Base-by-base conservation (phyloP, 2,888 invertebrate genomes). In the Acanthosepion lycidas region DNA sequence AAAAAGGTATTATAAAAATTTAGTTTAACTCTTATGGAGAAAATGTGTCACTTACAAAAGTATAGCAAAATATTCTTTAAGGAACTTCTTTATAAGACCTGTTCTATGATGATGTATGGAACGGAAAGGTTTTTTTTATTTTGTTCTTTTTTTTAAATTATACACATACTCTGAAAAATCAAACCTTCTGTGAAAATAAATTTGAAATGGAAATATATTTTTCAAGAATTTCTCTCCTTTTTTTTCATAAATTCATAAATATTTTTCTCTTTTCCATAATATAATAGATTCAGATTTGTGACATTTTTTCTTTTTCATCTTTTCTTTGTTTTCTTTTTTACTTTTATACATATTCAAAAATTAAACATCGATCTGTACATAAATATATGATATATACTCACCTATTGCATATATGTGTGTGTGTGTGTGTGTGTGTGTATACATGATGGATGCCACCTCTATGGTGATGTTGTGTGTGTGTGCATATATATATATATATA, bases 101-200 rank as follows among this genome's bases (percentile, higher is more conserved):
- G 78, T n/a, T 33, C n/a, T n/a, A 78, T 59, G 23, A 20, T 59
- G 5, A 20, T 20, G 26, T 23, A 20, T 78, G n/a, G 15, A 78
- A n/a, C 78, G 6, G 12, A 78, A 33, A 42, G 42, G 42, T 42
- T 42, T 42, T 33, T 33, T 42, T 42, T 42, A 42, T 42, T 42
- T 42, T 42, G 42, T 42, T 42, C 42, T 42, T 42, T 42, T 42
- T 78, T 33, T 78, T 78, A 18, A n/a, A 33, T 6, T 33, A 78
- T n/a, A n/a, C 8, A 0, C 28, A 78, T 12, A 78, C 9, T 9
- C n/a, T 28, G 12, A 78, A 33, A 78, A 78, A n/a, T 4, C 78
- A 59, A 78, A 78, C 78, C 33, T 78, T 78, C 78, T 78, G n/a
- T n/a, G n/a, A 78, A 78, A 78, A 78, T 78, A 78, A 78, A 78